Percentiles rank a stretch among this genome's conserved stretches.
phyloP scores from a whole-genome alignment of 2,888 invertebrate species.

The Apamea crenata region DNA sequence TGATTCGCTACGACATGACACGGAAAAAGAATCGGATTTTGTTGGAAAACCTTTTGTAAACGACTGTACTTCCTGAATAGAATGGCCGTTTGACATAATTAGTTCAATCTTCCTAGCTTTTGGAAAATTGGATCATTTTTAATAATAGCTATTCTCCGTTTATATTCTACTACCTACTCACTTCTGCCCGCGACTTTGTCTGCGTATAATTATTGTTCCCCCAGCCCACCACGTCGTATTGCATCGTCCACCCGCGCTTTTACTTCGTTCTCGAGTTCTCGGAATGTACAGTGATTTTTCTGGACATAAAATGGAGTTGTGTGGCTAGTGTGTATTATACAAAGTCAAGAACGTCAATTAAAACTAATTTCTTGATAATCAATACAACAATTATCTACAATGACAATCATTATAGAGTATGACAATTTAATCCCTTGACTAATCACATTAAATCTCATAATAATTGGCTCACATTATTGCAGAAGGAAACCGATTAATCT shows the following conservation, averaged over 20 bases:
- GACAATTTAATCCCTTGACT: conserved; percentile 47
- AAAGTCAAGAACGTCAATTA: conserved; percentile 5
- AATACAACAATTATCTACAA: conserved; percentile 23
- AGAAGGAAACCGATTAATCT: conserved; percentile 43
- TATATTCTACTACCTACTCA: neutral
- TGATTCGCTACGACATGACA: conserved; percentile 35
- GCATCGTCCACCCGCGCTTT: neutral
- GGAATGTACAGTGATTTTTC: no score
- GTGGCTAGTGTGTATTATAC: neutral
- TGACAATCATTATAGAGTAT: conserved; percentile 11
- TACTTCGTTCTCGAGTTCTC: neutral
- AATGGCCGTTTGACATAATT: conserved; percentile 29
- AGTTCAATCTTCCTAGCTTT: conserved; percentile 13
- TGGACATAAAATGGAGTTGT: no score
- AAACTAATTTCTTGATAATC: conserved; percentile 9
- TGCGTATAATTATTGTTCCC: neutral
- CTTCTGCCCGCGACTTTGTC: neutral
- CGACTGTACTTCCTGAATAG: conserved; percentile 36
- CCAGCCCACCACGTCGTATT: neutral
- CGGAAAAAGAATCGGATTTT: conserved; percentile 33
- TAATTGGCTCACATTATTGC: conserved; percentile 49
- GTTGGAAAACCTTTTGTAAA: conserved; percentile 37
- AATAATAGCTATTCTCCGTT: neutral
- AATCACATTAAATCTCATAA: conserved; percentile 24
- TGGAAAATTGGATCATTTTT: conserved; percentile 12